Evolutionary conservation across 2,113 vertebrate genomes (phyloP), one percentile per base, ranked within the genome.

Genomic region (Pungitius pungitius): DNA sequence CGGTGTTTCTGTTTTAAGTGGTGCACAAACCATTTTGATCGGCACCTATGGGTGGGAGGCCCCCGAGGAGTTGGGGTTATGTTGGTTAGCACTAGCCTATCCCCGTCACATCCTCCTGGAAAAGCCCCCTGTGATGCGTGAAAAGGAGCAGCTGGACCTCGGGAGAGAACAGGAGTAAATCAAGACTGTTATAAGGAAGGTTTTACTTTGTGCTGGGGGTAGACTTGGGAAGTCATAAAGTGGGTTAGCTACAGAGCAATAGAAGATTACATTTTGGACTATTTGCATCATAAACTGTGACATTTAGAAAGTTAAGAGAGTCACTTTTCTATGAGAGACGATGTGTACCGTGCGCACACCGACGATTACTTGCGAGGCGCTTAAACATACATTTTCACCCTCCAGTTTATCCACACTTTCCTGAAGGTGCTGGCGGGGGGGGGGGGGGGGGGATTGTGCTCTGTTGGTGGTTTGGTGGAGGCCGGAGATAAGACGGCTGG

Each of bases 71-170:
- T 42, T 26, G n/a, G n/a, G n/a, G n/a, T n/a, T n/a, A n/a, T n/a
- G 39, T 8, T 58, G 39, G 47, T 17, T 13, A 49, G 42, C 15
- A n/a, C 51, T 56, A 68, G n/a, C 69, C 47, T 56, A 26, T 57
- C 57, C 54, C 49, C 6, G 12, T 43, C 22, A 22, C 66, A 20
- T 54, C 73, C 66, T 59, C 49, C 45, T 43, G 65, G 58, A 1
- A 59, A 64, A 69, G 42, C 65, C 30, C 24, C 17, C 60, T 73
- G 26, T 67, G 67, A 55, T 61, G 73, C 68, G 15, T 81, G 79
- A 81, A 76, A 17, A 60, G 47, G 40, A 40, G 45, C 79, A 81
- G 56, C 79, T 81, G 61, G 61, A 66, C 55, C 18, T 30, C 6
- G 30, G 30, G 30, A 30, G 30, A 30, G 30, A 30, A 30, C 30